Evolutionary conservation across 2,113 vertebrate genomes (phyloP), one percentile per base, ranked within the genome.

Genomic region (Rynchops niger): DNA sequence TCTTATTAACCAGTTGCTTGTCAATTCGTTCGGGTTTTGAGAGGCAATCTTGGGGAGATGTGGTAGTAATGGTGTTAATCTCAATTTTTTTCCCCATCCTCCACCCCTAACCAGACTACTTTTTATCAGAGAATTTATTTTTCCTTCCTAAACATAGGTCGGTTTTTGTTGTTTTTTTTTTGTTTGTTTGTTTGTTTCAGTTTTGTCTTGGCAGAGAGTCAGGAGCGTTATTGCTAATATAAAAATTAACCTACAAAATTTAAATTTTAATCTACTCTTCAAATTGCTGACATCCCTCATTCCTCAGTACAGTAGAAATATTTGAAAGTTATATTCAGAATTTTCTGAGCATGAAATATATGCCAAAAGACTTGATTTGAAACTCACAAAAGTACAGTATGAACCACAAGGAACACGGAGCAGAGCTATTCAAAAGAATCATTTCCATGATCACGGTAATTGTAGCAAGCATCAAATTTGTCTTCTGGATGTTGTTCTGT

Each of bases 111-210:
- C 20, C 11, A 49, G 21, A 49, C 47, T 47, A 25, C 0, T 49
- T 59, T 77, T 29, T 53, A 70, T 30, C 18, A 52, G 29, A 69
- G 7, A 34, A 34, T 61, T 45, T 62, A 15, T 70, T 79, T 32
- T 47, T 62, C 8, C 5, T 71, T 53, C 13, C 38, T 45, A 52
- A 78, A 14, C 47, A 15, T 36, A 32, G 43, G 43, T n/a, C 26
- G 13, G 3, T 16, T 50, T 50, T 47, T 4, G 14, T 38, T 56
- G 15, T 14, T 29, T 21, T 4, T 14, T 12, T 20, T 2, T n/a
- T n/a, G n/a, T n/a, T n/a, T n/a, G 0, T 1, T 11, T 3, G 9
- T 34, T 61, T 15, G 5, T 55, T 43, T 56, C 36, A 18, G 1
- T 71, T 76, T 80, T 25, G 16, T 5, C 21, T 76, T 80, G 22